phyloP scores from a whole-genome alignment of 1,140 invertebrate genomes.

The Heliconius himera region DNA sequence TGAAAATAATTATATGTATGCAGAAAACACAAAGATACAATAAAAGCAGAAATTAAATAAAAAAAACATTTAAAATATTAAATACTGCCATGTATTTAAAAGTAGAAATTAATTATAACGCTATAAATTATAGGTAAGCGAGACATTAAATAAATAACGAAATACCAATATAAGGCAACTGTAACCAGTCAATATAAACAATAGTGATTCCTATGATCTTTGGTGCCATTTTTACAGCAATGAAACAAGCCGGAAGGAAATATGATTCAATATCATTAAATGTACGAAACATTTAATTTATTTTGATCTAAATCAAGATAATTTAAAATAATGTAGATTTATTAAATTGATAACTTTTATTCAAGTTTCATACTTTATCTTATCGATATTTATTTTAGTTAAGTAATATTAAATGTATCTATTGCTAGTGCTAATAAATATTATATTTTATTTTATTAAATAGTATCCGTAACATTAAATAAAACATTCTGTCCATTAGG shows the following conservation, averaged over 20 bases:
- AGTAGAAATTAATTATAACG: not conserved
- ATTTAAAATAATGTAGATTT: slow-evolving; percentile 3
- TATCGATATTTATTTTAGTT: slow-evolving; percentile 14
- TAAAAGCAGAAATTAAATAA: not conserved
- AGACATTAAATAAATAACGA: slow-evolving; percentile 1
- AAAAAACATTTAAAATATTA: not conserved
- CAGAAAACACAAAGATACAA: not conserved
- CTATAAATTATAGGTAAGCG: not conserved
- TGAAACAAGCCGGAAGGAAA: not conserved
- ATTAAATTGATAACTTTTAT: slow-evolving; percentile 14
- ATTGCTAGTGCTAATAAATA: slow-evolving; percentile 1
- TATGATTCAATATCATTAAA: not conserved
- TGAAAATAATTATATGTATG: not conserved
- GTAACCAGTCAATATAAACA: not conserved
- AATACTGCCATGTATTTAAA: not conserved
- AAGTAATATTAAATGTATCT: not conserved
- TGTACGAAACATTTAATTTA: not conserved
- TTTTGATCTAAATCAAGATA: not conserved
- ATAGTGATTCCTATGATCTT: slow-evolving; percentile 8
- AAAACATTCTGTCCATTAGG: slow-evolving; percentile 7
- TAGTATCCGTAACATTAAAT: slow-evolving; percentile 7
- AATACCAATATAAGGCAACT: not conserved
- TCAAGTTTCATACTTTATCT: slow-evolving; percentile 6
- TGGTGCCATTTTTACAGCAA: slow-evolving; percentile 4
- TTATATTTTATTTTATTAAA: not conserved